Evolutionary conservation across 2,797 vertebrate species (phyloP).

Genomic region (Petrocephalus sullivani): DNA sequence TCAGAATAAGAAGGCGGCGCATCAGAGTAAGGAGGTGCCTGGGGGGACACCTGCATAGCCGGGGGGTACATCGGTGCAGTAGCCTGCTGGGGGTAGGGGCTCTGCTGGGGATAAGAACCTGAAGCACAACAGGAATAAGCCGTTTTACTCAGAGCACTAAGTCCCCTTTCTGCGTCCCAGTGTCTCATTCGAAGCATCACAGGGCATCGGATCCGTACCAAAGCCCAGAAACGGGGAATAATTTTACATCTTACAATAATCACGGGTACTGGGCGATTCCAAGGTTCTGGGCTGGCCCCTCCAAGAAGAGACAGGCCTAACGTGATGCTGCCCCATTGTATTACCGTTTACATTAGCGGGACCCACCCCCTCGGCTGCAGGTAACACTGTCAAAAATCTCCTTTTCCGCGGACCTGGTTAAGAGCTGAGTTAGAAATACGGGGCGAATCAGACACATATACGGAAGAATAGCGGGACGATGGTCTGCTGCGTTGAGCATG

Average conservation of each 20-base stretch:
- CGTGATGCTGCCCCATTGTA: neutral
- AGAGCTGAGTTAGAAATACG: neutral
- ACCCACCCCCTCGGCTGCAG: neutral
- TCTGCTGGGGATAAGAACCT: conserved; percentile 84
- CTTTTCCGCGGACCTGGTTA: neutral
- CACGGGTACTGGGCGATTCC: neutral
- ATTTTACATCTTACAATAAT: neutral
- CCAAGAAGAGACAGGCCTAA: neutral
- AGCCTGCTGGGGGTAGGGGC: conserved; percentile 81
- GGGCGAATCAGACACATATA: neutral
- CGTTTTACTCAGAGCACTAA: neutral
- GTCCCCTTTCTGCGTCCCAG: neutral
- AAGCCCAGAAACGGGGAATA: neutral
- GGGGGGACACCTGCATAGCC: conserved; percentile 80
- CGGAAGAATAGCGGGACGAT: neutral
- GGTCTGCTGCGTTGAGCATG: neutral
- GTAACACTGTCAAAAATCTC: neutral
- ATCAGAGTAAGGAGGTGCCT: conserved; percentile 87
- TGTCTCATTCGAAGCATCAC: neutral
- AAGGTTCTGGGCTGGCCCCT: neutral
- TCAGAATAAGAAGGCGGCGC: conserved; percentile 91
- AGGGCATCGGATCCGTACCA: neutral
- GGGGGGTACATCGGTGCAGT: conserved; percentile 75
- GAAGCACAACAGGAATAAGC: conserved; percentile 37
- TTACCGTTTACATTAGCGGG: neutral